Conservation (phyloP, 2,888 invertebrate species). For the Caenorhabditis parvicauda region DNA sequence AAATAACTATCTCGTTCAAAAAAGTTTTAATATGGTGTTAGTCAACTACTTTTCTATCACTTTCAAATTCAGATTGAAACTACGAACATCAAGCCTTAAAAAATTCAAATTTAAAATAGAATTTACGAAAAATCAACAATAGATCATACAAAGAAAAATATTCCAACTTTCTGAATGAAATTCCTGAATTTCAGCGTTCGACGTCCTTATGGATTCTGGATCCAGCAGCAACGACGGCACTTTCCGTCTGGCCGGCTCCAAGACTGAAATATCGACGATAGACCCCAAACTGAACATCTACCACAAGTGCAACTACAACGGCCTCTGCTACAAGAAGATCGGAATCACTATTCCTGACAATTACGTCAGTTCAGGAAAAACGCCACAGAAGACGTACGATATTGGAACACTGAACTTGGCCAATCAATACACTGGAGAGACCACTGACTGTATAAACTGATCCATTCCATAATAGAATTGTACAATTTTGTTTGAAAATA, state of each 20-base stretch:
- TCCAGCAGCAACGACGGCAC: slow-evolving; percentile 31
- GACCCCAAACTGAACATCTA: slow-evolving; percentile 45
- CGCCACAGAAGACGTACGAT: slow-evolving; percentile 37
- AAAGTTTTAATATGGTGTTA: too few species aligned
- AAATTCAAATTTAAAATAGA: too few species aligned
- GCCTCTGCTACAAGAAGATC: slow-evolving; percentile 44
- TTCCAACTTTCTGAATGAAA: too few species aligned
- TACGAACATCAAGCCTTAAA: too few species aligned
- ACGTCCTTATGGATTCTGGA: slow-evolving; percentile 27
- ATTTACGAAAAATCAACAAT: too few species aligned
- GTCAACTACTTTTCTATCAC: too few species aligned
- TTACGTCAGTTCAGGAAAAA: slow-evolving; percentile 34
- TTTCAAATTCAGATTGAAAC: background rate
- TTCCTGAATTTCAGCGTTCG: slow-evolving; percentile 28
- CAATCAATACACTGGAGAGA: slow-evolving; percentile 42
- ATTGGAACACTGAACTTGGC: slow-evolving; percentile 43
- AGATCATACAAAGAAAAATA: too few species aligned
- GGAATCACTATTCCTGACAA: slow-evolving; percentile 45
- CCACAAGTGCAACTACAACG: slow-evolving; percentile 46
- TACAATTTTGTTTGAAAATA: too few species aligned
- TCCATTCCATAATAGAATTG: too few species aligned
- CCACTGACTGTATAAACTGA: slow-evolving; percentile 44
- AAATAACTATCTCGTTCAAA: too few species aligned
- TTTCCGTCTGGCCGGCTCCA: slow-evolving; percentile 33
- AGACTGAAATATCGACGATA: slow-evolving; percentile 40